Conservation (phyloP, 2,888 invertebrate species). For the Sturmia bella region DNA sequence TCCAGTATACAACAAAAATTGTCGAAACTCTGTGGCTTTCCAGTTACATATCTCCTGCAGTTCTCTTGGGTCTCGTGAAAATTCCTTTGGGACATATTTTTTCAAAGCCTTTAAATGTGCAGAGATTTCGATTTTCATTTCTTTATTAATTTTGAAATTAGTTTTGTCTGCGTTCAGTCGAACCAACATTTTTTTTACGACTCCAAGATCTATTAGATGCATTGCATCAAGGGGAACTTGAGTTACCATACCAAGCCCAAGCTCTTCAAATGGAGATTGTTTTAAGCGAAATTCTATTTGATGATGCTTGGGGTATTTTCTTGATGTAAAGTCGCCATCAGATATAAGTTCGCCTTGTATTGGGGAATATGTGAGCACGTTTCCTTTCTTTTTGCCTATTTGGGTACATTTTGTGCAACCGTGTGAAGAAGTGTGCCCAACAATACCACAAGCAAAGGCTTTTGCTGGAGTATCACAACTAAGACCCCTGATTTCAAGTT, state of each 20-base stretch:
- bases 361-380: conserved; percentile 22
- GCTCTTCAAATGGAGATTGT: conserved; percentile 43
- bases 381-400: conserved; percentile 27
- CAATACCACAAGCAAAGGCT: conserved; percentile 44
- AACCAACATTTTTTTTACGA: conserved; percentile 30
- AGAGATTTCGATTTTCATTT: neutral
- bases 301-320: conserved; percentile 34
- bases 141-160: conserved; percentile 24
- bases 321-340: conserved; percentile 39
- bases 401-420: conserved; percentile 44
- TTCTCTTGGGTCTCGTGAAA: neutral
- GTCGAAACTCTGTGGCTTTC: neutral
- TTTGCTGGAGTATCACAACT: conserved; percentile 43
- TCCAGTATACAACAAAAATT: neutral
- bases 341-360: conserved; percentile 25
- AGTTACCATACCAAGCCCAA: conserved; percentile 44
- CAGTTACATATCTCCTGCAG: neutral
- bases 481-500: conserved; percentile 29
- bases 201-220: conserved; percentile 50
- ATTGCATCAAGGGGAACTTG: conserved; percentile 46
- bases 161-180: conserved; percentile 27
- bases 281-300: conserved; percentile 45
- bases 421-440: conserved; percentile 37
- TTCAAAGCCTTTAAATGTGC: neutral
- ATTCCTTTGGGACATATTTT: neutral